These are phyloP conservation scores for Danio tinwini DNA, from an alignment of 2,797 vertebrate genomes.

Conservation along the genomic window DNA sequence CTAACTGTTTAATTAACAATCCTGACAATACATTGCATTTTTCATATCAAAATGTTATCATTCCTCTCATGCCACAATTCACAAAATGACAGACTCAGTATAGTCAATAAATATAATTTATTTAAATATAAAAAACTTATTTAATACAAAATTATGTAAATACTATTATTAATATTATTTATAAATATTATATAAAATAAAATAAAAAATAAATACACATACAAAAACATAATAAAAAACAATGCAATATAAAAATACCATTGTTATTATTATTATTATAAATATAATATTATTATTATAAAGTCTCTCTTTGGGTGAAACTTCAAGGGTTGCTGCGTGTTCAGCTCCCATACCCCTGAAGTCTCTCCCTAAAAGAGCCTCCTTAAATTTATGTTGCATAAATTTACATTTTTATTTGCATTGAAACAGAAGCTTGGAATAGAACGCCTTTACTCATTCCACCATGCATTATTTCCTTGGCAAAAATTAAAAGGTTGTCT, in stretches of 20 bases:
- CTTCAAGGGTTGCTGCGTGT: background rate
- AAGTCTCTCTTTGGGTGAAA: background rate
- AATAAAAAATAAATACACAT: background rate
- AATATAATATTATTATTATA: too few species aligned
- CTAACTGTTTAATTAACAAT: too few species aligned
- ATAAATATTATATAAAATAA: background rate
- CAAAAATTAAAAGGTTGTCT: background rate
- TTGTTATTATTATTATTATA: too few species aligned
- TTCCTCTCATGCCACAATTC: background rate
- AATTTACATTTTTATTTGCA: too few species aligned
- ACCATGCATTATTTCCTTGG: background rate
- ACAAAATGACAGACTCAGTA: background rate
- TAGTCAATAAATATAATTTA: background rate
- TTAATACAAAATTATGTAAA: background rate
- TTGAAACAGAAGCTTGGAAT: background rate
- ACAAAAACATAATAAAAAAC: background rate
- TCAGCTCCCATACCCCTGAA: constrained; percentile 23
- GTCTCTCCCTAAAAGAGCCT: background rate
- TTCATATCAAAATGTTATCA: background rate
- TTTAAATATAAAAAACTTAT: background rate
- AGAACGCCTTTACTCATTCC: background rate
- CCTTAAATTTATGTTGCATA: background rate
- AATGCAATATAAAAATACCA: background rate
- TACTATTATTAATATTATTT: background rate
- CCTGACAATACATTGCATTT: background rate